These are phyloP conservation scores for Prosopocoilus inquinatus DNA, from an alignment of 2,888 invertebrate genomes.

Conservation along the genomic window DNA sequence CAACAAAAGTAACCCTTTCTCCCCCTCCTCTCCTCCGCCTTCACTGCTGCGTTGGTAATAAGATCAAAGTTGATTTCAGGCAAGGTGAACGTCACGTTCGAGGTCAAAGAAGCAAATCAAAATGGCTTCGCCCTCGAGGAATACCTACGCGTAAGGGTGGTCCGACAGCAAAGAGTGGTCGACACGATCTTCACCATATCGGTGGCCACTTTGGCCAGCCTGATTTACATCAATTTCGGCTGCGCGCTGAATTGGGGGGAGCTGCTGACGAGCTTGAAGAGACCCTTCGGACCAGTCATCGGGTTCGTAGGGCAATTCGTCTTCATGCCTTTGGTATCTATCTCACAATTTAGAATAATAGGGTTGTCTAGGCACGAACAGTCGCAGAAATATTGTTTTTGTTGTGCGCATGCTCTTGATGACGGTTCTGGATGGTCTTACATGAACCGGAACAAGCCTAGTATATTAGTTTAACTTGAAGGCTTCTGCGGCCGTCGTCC, in stretches of 20 bases:
- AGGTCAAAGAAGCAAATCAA: constrained; percentile 20
- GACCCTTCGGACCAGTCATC: constrained; percentile 75
- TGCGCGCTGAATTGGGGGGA: constrained; percentile 79
- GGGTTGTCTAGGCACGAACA: no score
- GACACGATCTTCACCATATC: constrained; percentile 74
- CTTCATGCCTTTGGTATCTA: constrained; percentile 82
- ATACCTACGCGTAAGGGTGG: constrained; percentile 35
- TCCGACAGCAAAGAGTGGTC: constrained; percentile 56
- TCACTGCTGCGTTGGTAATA: background rate
- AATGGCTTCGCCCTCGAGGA: constrained; percentile 8
- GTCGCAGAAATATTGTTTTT: no score
- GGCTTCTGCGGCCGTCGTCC: no score
- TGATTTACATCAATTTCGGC: constrained; percentile 89
- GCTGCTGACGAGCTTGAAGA: constrained; percentile 63
- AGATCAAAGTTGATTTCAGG: constrained; percentile 29
- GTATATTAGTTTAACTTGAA: no score
- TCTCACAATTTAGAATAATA: constrained; percentile 28
- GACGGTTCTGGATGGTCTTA: no score
- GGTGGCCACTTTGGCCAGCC: constrained; percentile 71
- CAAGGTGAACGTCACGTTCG: constrained; percentile 35
- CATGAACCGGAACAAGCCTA: no score
- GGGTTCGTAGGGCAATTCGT: constrained; percentile 78
- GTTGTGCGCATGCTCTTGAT: no score
- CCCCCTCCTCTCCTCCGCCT: background rate
- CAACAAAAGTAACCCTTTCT: no score